Evolutionary conservation across 1,140 invertebrate species (phyloP), one percentile per base, ranked within the genome.

Genomic region (Habropoda laboriosa): DNA sequence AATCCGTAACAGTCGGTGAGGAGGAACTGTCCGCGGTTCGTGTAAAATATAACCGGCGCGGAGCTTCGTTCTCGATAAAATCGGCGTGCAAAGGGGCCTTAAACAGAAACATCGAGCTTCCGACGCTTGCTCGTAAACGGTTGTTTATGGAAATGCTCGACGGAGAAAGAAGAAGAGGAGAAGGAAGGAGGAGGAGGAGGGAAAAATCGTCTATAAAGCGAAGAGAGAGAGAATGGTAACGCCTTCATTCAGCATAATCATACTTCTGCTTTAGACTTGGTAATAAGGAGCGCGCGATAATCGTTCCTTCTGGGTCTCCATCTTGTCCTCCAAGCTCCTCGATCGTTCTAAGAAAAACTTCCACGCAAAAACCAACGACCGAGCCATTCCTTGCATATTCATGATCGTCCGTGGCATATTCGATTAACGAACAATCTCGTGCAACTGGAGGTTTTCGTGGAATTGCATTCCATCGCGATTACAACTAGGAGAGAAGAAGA

Each of bases 201-300:
- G 74, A 82, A 82, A 80, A 73, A 77, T 77, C 53, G 0, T 0
- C 0, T 4, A 3, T 13, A 40, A 18, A 27, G n/a, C 16, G 16
- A 16, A 40, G 5, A 24, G 45, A 40, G 32, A 49, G 30, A 35
- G 21, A 45, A 67, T 3, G 51, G 61, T 57, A 47, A 67, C 74
- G 27, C 45, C 57, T 78, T 53, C 35, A 38, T 71, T 35, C 35
- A 24, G 35, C 45, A 38, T 45, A 63, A 78, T 51, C 47, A 42
- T 35, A 63, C 27, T 21, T 42, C 32, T 40, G 45, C 24, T 27
- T 71, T 53, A 8, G 32, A 80, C 49, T 16, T 32, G 71, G 45
- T 84, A 81, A 84, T 84, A 87, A 81, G 49, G 70, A 81, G 30
- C 63, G 24, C 64, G 58, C 60, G 68, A 49, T 80, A 63, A 79